Conservation (phyloP, 2,797 vertebrate species). For the Eulemur rubriventer region DNA sequence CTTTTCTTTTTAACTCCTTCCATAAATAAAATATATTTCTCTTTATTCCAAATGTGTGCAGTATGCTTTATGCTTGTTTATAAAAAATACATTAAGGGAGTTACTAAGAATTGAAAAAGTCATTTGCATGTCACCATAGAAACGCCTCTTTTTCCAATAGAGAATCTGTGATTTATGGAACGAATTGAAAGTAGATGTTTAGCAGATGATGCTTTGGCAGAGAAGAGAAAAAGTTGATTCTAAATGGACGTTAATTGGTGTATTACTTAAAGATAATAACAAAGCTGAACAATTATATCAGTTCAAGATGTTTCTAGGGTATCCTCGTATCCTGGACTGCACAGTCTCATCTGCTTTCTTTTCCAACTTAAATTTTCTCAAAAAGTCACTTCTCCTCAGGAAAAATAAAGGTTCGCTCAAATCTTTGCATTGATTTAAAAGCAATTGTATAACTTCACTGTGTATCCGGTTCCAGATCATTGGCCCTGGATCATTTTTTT, state of each 20-base stretch:
- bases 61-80: constrained; percentile 17
- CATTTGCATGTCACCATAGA: constrained; percentile 62
- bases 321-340: background rate
- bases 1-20: constrained; percentile 47
- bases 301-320: background rate
- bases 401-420: background rate
- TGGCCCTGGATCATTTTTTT: background rate
- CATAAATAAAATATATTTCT: constrained; percentile 14
- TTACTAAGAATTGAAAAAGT: constrained; percentile 60
- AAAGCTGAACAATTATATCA: background rate
- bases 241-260: background rate
- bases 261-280: constrained; percentile 7
- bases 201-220: constrained; percentile 10
- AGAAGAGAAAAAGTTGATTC: constrained; percentile 29
- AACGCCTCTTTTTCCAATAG: constrained; percentile 54
- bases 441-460: background rate
- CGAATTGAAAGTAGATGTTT: constrained; percentile 37
- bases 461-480: background rate
- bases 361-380: constrained; percentile 17
- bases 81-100: constrained; percentile 18
- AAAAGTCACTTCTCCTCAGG: background rate
- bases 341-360: background rate
- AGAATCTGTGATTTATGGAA: constrained; percentile 52
- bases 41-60: constrained; percentile 42
- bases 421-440: constrained; percentile 31